Conservation (phyloP, 1,140 invertebrate genomes). For the Pantala flavescens region DNA sequence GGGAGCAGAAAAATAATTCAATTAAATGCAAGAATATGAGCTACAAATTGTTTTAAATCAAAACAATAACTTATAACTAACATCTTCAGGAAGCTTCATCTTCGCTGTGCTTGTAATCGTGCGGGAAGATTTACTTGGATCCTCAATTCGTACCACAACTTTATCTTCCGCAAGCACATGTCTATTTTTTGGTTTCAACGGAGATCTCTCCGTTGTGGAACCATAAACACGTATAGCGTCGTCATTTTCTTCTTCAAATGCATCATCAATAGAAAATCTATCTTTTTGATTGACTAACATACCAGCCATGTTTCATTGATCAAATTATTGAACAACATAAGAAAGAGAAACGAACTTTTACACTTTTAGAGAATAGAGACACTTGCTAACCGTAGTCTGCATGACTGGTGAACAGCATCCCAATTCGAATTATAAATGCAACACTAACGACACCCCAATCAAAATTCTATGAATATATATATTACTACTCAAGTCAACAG, state of each 20-base stretch:
- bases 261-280: slow-evolving; percentile 67
- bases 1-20: slow-evolving; percentile 23
- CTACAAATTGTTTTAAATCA: too few relatives aligned
- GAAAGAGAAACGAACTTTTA: neutral
- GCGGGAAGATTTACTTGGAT: slow-evolving; percentile 18
- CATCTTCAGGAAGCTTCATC: slow-evolving; percentile 21
- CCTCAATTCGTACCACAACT: slow-evolving; percentile 23
- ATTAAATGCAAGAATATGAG: too few relatives aligned
- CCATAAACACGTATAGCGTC: slow-evolving; percentile 67
- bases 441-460: too few relatives aligned
- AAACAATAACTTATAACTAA: slow-evolving; percentile 12
- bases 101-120: slow-evolving; percentile 20
- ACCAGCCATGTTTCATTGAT: neutral
- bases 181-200: slow-evolving; percentile 32
- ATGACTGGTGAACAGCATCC: too few relatives aligned
- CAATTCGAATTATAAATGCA: too few relatives aligned
- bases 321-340: neutral
- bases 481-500: too few relatives aligned
- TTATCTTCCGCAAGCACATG: slow-evolving; percentile 21
- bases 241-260: slow-evolving; percentile 69
- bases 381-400: too few relatives aligned
- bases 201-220: slow-evolving; percentile 48
- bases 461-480: too few relatives aligned
- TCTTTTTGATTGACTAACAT: neutral
- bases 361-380: too few relatives aligned